These are phyloP conservation scores for Mamestra brassicae DNA, from an alignment of 2,888 invertebrate genomes.

Conservation along the genomic window DNA sequence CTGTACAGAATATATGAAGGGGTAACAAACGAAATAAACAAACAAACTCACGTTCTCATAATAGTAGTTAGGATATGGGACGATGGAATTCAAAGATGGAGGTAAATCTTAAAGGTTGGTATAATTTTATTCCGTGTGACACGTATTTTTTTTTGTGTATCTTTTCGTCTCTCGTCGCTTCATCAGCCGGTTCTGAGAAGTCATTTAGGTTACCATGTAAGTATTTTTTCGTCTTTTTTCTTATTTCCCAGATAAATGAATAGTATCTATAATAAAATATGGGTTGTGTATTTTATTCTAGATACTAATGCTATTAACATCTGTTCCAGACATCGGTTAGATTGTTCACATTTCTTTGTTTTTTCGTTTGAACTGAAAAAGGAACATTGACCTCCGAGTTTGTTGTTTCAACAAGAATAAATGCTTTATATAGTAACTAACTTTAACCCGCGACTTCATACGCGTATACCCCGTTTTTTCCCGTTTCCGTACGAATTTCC, in stretches of 20 bases:
- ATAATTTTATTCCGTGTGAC: neutral
- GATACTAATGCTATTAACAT: neutral
- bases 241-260: no score
- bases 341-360: neutral
- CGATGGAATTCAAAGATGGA: constrained; percentile 14
- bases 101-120: neutral
- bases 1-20: no score
- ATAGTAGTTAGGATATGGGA: neutral
- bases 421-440: neutral
- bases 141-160: constrained; percentile 2
- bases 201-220: no score
- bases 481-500: no score
- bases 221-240: no score
- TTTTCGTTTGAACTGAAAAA: neutral
- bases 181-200: neutral
- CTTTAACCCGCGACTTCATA: no score
- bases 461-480: no score
- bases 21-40: no score
- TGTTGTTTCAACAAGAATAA: neutral
- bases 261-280: no score
- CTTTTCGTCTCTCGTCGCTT: neutral
- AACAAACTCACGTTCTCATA: no score
- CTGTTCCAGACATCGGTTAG: neutral
- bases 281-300: no score
- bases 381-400: neutral